Base-by-base conservation (phyloP, 2,888 invertebrate species). In the Apodemia zela region DNA sequence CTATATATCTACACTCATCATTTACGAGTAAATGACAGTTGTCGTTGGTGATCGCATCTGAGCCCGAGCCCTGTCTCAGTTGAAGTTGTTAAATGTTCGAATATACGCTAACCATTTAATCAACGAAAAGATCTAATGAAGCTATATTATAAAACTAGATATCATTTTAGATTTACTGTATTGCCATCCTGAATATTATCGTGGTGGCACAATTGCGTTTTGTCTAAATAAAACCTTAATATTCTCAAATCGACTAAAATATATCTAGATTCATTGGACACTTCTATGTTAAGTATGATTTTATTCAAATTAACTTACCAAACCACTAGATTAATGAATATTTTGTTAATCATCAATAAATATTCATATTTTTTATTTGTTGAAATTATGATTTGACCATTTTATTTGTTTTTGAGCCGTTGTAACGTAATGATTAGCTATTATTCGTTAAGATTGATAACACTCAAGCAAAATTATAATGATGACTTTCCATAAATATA, bases 271-370 rank as follows among this genome's bases (percentile, higher is more conserved):
- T 51, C 51, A 51, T 11, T 51, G 51, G 51, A 21, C 51, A 51
- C 18, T 51, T 51, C 51, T 51, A 51, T 51, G 18, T 21, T 18
- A 51, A 51, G 51, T 51, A 54, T 54, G 15, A 54, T 54, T 54
- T 54, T 54, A 54, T 54, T 54, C 54, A 54, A 54, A 54, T 54
- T 21, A 15, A 25, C 54, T 54, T 15, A 25, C 25, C 21, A 13
- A 54, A 21, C 21, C 21, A 54, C 54, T 21, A 54, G 25, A 54
- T 54, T 54, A 54, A 54, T 15, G 54, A 54, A 54, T 6, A 54
- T 54, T 54, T 15, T 25, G 51, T 54, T 54, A 54, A 54, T 54
- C 54, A 54, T 54, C 54, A 54, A 54, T 54, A 54, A 54, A 54
- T 54, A 54, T 25, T 54, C 54, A 54, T 54, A 54, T 25, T 54